phyloP scores from a whole-genome alignment of 2,888 invertebrate species.

The Branchinecta sandiegonensis region DNA sequence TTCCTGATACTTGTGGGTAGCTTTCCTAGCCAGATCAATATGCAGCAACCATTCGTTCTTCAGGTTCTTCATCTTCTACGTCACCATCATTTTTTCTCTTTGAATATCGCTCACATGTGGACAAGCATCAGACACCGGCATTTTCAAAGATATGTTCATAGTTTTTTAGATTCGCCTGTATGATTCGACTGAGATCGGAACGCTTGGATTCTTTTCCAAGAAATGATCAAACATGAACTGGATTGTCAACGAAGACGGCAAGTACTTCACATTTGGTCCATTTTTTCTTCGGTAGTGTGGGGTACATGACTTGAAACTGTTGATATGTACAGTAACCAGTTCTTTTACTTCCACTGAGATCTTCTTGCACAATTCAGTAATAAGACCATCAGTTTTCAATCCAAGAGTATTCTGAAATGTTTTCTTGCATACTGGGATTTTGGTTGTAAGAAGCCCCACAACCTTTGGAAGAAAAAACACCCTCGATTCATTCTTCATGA shows the following conservation, averaged over 20 bases:
- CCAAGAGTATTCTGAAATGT: too few species aligned
- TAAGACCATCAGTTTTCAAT: too few species aligned
- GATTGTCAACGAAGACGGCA: not conserved
- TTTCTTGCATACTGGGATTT: too few species aligned
- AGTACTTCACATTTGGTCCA: not conserved
- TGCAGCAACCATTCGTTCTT: not conserved
- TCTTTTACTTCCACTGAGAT: not conserved
- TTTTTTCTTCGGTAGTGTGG: conserved; percentile 10
- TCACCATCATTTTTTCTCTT: not conserved
- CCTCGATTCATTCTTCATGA: too few species aligned
- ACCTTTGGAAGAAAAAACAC: too few species aligned
- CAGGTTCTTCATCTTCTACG: not conserved
- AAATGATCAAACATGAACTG: not conserved
- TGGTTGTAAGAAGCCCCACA: too few species aligned
- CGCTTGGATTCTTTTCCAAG: not conserved
- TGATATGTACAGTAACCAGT: not conserved
- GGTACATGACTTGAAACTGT: not conserved
- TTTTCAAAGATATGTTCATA: not conserved
- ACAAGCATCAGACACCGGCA: not conserved
- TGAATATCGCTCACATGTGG: not conserved
- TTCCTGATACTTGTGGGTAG: not conserved
- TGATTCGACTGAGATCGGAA: not conserved
- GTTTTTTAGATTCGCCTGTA: not conserved
- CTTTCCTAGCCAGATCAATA: not conserved
- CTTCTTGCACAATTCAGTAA: not conserved